Evolutionary conservation across 1,140 invertebrate species (phyloP), one percentile per base, ranked within the genome.

Genomic region (Popillia japonica): DNA sequence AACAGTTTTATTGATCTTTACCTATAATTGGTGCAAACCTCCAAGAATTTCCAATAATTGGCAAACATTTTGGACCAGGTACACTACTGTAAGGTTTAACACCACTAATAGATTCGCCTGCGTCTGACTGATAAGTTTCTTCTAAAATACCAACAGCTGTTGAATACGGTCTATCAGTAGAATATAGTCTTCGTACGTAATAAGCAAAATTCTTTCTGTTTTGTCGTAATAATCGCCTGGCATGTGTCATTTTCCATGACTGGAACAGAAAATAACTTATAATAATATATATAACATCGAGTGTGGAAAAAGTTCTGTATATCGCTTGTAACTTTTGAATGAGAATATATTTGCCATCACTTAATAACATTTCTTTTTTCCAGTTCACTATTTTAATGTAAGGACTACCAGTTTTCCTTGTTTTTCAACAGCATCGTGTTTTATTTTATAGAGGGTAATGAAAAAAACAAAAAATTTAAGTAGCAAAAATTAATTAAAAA

Each of bases 21-120:
- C 92, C 92, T 83, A 93, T 90, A 77, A 90, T 84, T 22, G 84
- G 93, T 61, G 94, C 90, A 86, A 95, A 95, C 79, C 94, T 87
- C 94, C 94, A 96, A 11, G 93, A 92, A 85, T 95, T 96, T 40
- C 95, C 94, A 20, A 96, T 86, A 6, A 96, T 40, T 0, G 94
- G 94, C 76, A 95, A 85, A 10, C 93, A 91, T 85, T 88, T 91
- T 0, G 94, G 94, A 27, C 95, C 94, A 3, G 95, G 94, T 77
- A 96, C 92, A 77, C 90, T 89, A 8, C 87, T 84, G 82, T 94
- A 95, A 6, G 92, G 90, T 82, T 90, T 90, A 9, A 75, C 78
- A 27, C 82, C 78, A 17, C 34, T 40, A 68, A 6, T 6, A 17
- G 41, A 9, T 17, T 41, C 59, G 40, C 64, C 23, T 74, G 20